Base-by-base conservation (phyloP, 2,797 vertebrate genomes). In the Pelobates cultripes region DNA sequence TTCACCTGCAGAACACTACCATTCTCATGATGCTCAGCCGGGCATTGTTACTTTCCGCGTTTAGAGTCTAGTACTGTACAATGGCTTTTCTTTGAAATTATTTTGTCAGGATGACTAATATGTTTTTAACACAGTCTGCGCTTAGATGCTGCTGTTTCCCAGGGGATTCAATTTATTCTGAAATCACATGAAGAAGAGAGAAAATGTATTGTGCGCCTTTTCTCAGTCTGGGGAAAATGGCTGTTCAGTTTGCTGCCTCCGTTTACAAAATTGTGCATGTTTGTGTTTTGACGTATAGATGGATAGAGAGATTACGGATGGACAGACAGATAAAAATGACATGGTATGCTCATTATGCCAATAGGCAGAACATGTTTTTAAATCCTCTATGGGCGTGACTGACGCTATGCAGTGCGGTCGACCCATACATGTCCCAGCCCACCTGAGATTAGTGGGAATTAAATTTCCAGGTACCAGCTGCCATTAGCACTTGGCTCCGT, bases 21-120 rank as follows among this genome's bases (percentile, higher is more conserved):
- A 6, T 51, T 51, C 47, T 10, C 47, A 51, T 51, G 47, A 51
- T 51, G 47, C 47, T 51, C 10, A 51, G 10, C 5, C 47, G 1
- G 47, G 10, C 10, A 10, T 51, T 51, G 47, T 10, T 51, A 51
- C 5, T 10, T 51, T 10, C 10, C 47, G 8, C n/a, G 7, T 64
- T 64, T 7, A 10, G n/a, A 7, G 5, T 1, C 5, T 64, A 40
- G 6, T 28, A 28, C 10, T 17, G 28, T 7, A 64, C 1, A 64
- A 1, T 5, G 17, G 3, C 55, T 28, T 17, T 64, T 6, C 61
- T 64, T 64, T 64, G 6, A 64, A 7, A 64, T 64, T 64, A 40
- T 64, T 45, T 7, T 68, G 43, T 70, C 68, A 43, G 68, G n/a
- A 70, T 70, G 42, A n/a, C 43, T 70, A 70, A 44, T 70, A 70